phyloP scores from a whole-genome alignment of 2,797 vertebrate species.

The Morelia viridis region DNA sequence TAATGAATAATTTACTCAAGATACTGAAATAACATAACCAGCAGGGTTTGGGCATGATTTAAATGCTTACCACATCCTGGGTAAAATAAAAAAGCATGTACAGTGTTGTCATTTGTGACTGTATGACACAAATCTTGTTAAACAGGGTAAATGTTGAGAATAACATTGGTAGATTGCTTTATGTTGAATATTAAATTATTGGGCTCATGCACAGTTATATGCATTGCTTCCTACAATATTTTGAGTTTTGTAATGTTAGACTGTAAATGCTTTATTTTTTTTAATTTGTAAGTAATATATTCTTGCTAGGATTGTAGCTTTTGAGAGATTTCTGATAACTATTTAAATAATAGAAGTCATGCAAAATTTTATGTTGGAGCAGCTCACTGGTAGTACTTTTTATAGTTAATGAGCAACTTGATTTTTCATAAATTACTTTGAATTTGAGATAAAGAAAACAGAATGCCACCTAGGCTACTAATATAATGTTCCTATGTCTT shows the following conservation, averaged over 20 bases:
- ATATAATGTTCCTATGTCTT: not conserved
- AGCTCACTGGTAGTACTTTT: not conserved
- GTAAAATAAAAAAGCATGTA: slow-evolving; percentile 1
- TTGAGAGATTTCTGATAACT: not conserved
- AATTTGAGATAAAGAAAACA: not conserved
- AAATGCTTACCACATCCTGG: not conserved
- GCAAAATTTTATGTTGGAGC: not conserved
- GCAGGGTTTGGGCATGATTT: not conserved
- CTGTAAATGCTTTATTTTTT: not conserved
- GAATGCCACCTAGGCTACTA: not conserved
- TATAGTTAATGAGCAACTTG: not conserved
- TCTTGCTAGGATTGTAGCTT: not conserved
- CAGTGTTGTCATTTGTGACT: slow-evolving; percentile 6
- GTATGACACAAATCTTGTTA: slow-evolving; percentile 34
- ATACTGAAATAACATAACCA: not conserved
- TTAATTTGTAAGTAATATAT: not conserved
- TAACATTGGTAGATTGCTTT: not conserved
- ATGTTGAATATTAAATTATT: not conserved
- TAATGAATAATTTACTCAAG: not conserved
- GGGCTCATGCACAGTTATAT: not conserved
- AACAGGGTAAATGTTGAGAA: not conserved
- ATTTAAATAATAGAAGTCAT: not conserved
- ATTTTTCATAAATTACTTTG: not conserved
- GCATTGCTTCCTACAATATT: not conserved
- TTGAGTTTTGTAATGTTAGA: not conserved